Percentiles rank a stretch among this genome's conserved stretches.
Conservation (phyloP, 2,888 invertebrate species). For the Scotopteryx bipunctaria region DNA sequence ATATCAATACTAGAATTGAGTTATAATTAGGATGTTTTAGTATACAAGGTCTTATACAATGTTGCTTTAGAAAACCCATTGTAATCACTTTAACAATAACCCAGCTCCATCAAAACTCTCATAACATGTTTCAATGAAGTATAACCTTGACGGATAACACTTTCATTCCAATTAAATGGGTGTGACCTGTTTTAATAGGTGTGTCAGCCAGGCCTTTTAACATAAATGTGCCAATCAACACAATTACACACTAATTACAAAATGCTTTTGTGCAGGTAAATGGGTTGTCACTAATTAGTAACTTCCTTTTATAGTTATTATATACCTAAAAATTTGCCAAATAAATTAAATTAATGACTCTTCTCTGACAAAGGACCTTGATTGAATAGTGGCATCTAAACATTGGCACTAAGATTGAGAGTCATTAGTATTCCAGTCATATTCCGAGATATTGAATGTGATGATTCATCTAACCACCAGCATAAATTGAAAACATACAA, state of each 20-base stretch:
- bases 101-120: slow-evolving; percentile 16
- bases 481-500: slow-evolving; percentile 10
- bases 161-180: slow-evolving; percentile 45
- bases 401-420: slow-evolving; percentile 7
- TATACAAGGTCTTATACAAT: slow-evolving; percentile 5
- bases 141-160: slow-evolving; percentile 42
- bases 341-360: background rate
- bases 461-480: slow-evolving; percentile 20
- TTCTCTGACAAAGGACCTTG: background rate
- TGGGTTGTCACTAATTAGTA: slow-evolving; percentile 11
- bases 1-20: too few relatives aligned
- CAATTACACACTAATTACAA: slow-evolving; percentile 37
- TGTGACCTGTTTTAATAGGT: slow-evolving; percentile 35
- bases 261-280: slow-evolving; percentile 13
- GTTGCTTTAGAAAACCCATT: background rate
- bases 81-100: slow-evolving; percentile 9
- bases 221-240: slow-evolving; percentile 41
- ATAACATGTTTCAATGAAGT: slow-evolving; percentile 28
- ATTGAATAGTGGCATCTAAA: slow-evolving; percentile 3
- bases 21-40: too few relatives aligned
- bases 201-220: slow-evolving; percentile 40
- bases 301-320: slow-evolving; percentile 7
- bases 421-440: slow-evolving; percentile 25
- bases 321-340: background rate
- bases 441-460: slow-evolving; percentile 1